Evolutionary conservation across 2,113 vertebrate genomes (phyloP).

Genomic region (Cryptoleucopteryx plumbea): DNA sequence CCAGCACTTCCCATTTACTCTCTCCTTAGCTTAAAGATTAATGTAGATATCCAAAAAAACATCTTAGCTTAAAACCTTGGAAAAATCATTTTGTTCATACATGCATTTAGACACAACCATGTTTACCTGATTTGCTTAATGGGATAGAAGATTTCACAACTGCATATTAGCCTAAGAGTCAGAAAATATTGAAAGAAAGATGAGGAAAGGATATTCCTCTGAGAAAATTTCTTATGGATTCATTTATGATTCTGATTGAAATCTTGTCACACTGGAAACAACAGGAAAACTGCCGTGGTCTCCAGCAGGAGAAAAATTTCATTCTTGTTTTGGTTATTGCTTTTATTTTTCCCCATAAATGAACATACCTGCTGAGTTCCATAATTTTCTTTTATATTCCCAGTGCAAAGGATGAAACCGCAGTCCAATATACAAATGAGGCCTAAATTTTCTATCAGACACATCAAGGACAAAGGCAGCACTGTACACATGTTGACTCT

Average conservation of each 20-base stretch:
- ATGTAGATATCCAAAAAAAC: constrained; percentile 14
- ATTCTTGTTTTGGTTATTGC: background rate
- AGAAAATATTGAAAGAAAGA: background rate
- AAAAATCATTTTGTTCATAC: constrained; percentile 8
- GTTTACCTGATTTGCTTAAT: constrained; percentile 27
- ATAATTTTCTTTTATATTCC: background rate
- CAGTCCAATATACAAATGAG: background rate
- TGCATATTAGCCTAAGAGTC: background rate
- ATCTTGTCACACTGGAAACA: background rate
- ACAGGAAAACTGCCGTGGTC: background rate
- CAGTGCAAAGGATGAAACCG: background rate
- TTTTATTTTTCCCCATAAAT: background rate
- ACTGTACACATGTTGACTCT: background rate
- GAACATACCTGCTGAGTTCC: background rate
- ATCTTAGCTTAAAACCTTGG: background rate
- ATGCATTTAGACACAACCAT: background rate
- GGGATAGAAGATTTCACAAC: background rate
- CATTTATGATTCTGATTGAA: background rate
- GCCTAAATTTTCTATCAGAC: background rate
- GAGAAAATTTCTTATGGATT: background rate
- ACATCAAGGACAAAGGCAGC: background rate
- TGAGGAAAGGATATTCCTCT: background rate
- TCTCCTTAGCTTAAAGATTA: constrained; percentile 53
- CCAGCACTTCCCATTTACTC: constrained; percentile 15
- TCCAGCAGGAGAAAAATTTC: background rate